Percentiles rank a stretch among this genome's conserved stretches.
Conservation (phyloP, 2,888 invertebrate genomes). For the Spodoptera littoralis region DNA sequence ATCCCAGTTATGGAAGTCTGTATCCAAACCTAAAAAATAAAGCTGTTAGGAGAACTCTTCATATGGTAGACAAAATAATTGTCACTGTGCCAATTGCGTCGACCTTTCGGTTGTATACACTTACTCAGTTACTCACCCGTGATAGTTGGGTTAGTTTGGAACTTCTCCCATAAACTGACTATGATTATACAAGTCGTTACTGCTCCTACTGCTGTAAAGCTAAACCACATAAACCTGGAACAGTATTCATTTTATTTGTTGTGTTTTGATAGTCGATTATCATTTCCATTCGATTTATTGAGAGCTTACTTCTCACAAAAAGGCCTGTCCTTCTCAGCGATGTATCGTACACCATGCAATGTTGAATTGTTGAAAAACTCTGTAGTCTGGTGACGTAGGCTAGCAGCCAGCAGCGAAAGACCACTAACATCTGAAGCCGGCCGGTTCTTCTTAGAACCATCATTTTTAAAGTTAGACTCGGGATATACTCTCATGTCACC, state of each 20-base stretch:
- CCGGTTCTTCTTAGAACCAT: conserved; percentile 54
- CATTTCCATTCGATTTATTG: too few relatives aligned
- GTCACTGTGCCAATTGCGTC: too few relatives aligned
- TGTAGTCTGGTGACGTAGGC: conserved; percentile 91
- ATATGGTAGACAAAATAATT: too few relatives aligned
- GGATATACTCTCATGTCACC: conserved; percentile 78
- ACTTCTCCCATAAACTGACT: conserved; percentile 94
- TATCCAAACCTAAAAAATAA: conserved; percentile 89
- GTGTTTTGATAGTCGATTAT: too few relatives aligned
- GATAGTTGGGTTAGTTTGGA: conserved; percentile 95
- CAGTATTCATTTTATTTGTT: not conserved
- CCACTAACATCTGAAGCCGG: conserved; percentile 67
- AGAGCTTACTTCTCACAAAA: conserved; percentile 92
- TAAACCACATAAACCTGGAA: conserved; percentile 93
- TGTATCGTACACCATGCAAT: conserved; percentile 93
- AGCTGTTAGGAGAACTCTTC: too few relatives aligned
- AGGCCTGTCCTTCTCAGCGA: conserved; percentile 92
- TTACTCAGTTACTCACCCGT: conserved; percentile 84
- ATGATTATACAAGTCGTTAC: conserved; percentile 93
- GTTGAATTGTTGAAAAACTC: conserved; percentile 94
- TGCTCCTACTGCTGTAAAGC: conserved; percentile 91
- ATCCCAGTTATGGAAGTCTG: conserved; percentile 94
- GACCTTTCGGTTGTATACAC: too few relatives aligned
- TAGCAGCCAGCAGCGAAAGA: conserved; percentile 87
- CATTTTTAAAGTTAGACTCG: conserved; percentile 61